Base-by-base conservation (phyloP, 2,113 vertebrate genomes). In the Scophthalmus maximus region DNA sequence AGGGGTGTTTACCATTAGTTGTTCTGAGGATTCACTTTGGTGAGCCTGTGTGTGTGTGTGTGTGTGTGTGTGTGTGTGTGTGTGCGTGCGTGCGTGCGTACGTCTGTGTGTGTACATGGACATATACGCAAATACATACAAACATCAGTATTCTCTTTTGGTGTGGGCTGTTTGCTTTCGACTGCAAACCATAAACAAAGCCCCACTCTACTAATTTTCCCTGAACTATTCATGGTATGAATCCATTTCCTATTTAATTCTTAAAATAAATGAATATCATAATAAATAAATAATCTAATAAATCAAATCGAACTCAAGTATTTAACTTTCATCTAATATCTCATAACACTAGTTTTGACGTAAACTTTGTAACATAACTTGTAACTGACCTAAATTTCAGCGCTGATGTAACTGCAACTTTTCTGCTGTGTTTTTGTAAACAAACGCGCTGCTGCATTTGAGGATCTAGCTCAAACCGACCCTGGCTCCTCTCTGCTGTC, bases 1-100 rank as follows among this genome's bases (percentile, higher is more conserved):
- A 40, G n/a, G 29, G 57, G 65, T 80, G 63, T 79, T 86, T 86
- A 63, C 82, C 68, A 70, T 77, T 38, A 58, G 55, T 52, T 82
- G 49, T 77, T 84, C 83, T 74, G 32, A 68, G 62, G 78, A 56
- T 55, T 23, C 57, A 32, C 72, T 78, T 61, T 53, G 67, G 30
- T 69, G 50, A 77, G 76, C 67, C 30, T 57, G 25, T 63, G 32
- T 44, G 36, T 70, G 22, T 40, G 62, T 49, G 25, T 56, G n/a
- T n/a, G n/a, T n/a, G n/a, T n/a, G n/a, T n/a, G n/a, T n/a, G n/a
- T n/a, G n/a, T 63, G 32, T 44, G 36, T 70, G 22, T 40, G 62
- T 49, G 25, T 56, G 50, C 27, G 56, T 12, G 14, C 63, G 32
- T 44, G 36, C 68, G 22, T 40, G 62, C 46, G 25, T 56, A 53